Conservation (phyloP, 1,140 invertebrate genomes). For the Drosophila insularis region DNA sequence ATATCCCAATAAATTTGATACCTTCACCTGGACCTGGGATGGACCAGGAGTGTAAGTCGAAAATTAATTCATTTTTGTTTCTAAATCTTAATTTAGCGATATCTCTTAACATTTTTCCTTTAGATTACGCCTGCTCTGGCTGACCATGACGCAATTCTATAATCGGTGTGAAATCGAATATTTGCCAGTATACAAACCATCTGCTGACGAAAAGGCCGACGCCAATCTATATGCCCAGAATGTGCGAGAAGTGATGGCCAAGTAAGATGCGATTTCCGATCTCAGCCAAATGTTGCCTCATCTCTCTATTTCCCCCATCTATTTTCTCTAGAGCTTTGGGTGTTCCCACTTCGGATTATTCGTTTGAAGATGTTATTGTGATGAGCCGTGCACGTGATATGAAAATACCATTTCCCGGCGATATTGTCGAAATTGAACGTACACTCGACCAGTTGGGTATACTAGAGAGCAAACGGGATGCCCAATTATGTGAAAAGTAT, state of each 20-base stretch:
- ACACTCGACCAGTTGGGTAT: slow-evolving; percentile 86
- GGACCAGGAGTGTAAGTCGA: slow-evolving; percentile 95
- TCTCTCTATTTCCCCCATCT: background rate
- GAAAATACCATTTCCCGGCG: slow-evolving; percentile 89
- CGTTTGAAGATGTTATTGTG: slow-evolving; percentile 94
- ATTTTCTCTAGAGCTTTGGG: slow-evolving; percentile 86
- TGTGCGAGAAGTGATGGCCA: slow-evolving; percentile 94
- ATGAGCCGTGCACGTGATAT: slow-evolving; percentile 92
- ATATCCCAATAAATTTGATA: slow-evolving; percentile 96
- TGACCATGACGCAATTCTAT: slow-evolving; percentile 94
- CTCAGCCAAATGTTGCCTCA: background rate
- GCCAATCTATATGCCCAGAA: slow-evolving; percentile 95
- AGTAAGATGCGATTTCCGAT: slow-evolving; percentile 85
- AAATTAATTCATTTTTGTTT: background rate
- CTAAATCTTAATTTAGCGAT: background rate
- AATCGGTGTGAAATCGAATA: slow-evolving; percentile 97
- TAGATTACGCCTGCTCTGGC: slow-evolving; percentile 88
- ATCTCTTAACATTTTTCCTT: slow-evolving; percentile 13
- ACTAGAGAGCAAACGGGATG: slow-evolving; percentile 52
- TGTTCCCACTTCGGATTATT: slow-evolving; percentile 94
- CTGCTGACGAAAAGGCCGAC: slow-evolving; percentile 92
- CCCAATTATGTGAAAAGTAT: slow-evolving; percentile 55
- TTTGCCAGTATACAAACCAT: slow-evolving; percentile 95
- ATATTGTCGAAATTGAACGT: slow-evolving; percentile 90
- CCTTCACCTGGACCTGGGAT: slow-evolving; percentile 98